Evolutionary conservation across 1,140 invertebrate species (phyloP), one percentile per base, ranked within the genome.

Genomic region (Diploscapter pachys): DNA sequence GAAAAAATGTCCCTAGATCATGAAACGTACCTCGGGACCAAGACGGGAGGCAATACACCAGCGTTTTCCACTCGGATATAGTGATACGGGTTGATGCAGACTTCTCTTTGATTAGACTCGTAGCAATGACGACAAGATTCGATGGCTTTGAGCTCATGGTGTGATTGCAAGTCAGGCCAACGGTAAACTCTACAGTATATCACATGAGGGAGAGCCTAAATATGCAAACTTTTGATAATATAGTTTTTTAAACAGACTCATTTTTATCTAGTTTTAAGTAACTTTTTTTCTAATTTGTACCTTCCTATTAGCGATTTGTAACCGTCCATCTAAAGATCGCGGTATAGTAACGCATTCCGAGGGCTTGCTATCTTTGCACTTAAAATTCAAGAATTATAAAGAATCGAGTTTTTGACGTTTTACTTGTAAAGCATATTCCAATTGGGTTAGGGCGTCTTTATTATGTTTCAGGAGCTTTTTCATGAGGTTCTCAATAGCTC

Each of bases 321-420:
- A 88, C 77, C 95, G 88, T 0, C 96, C 96, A 87, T 98, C 96
- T 9, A 98, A 89, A 81, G 94, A 97, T 77, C 96, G 89, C 3
- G 95, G 95, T 85, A 99, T 98, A 3, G 96, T 98, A 4, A 99
- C 96, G 89, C 96, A 99, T 86, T 96, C 96, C 75, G 93, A 95
- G 0, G 92, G 91, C 64, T 93, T 67, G 61, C 76, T 71, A 9
- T 83, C 83, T 57, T 71, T 50, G 50, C 68, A 75, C 74, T 71
- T 52, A 61, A 75, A 53, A 59, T 48, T 6, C n/a, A 52, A 73
- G 3, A 73, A 50, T 72, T 4, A 11, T 49, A 74, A 73, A 9
- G 8, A 8, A 11, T 11, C 48, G 11, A 62, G 92, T 0, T 93
- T 31, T 31, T 31, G 31, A 31, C 31, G 93, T 0, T 94, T 93